phyloP scores from a whole-genome alignment of 2,888 invertebrate genomes.

The Drosophila fungiperda region DNA sequence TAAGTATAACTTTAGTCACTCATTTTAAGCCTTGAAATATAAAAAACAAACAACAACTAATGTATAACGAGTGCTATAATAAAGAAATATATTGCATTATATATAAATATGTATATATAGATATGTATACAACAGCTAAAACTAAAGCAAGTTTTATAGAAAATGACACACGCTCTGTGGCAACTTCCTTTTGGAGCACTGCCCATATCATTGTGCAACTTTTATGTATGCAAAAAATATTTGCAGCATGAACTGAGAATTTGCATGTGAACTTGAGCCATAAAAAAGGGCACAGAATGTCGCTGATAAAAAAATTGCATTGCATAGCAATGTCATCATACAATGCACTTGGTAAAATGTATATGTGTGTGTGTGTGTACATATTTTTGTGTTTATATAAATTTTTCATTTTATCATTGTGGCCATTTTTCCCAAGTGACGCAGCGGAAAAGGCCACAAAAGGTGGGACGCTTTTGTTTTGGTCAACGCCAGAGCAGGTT shows the following conservation, averaged over 20 bases:
- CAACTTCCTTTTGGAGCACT: slow-evolving; percentile 39
- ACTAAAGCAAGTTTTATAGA: slow-evolving; percentile 44
- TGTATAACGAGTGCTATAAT: background rate
- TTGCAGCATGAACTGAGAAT: slow-evolving; percentile 23
- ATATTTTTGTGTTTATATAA: slow-evolving; percentile 25
- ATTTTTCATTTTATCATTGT: slow-evolving; percentile 37
- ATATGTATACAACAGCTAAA: background rate
- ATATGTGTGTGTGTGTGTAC: background rate
- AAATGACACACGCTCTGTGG: slow-evolving; percentile 33
- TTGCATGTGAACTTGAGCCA: slow-evolving; percentile 51
- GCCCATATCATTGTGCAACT: slow-evolving; percentile 14
- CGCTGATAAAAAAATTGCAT: slow-evolving; percentile 44
- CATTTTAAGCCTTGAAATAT: background rate
- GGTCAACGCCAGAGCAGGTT: slow-evolving; percentile 56
- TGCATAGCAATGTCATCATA: slow-evolving; percentile 36
- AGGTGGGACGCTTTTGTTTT: slow-evolving; percentile 54
- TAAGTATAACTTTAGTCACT: background rate
- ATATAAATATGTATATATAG: background rate
- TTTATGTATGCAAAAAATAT: slow-evolving; percentile 9
- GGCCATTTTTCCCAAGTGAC: slow-evolving; percentile 65
- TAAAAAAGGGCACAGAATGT: slow-evolving; percentile 42
- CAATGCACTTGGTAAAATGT: background rate
- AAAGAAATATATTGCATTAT: background rate
- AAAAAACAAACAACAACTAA: background rate
- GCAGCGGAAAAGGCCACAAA: slow-evolving; percentile 51